phyloP scores from a whole-genome alignment of 2,113 vertebrate species.

The Sturnira hondurensis region DNA sequence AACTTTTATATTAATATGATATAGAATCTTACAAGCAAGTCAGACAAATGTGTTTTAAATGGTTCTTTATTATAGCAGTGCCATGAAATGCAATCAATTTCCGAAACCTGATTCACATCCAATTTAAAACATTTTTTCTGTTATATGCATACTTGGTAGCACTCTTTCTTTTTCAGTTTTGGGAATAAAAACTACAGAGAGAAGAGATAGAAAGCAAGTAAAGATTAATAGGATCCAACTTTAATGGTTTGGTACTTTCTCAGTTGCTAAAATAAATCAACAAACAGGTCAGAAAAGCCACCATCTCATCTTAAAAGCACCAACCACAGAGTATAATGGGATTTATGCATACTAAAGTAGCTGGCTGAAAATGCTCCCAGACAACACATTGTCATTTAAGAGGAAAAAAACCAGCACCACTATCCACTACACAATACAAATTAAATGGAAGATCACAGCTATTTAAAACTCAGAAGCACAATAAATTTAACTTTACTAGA shows the following conservation, averaged over 20 bases:
- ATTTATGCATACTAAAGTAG: constrained; percentile 46
- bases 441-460: constrained; percentile 37
- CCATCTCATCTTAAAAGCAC: constrained; percentile 42
- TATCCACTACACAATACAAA: not conserved
- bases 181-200: constrained; percentile 44
- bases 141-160: not conserved
- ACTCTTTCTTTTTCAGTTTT: not conserved
- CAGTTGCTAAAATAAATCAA: constrained; percentile 59
- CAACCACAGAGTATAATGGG: constrained; percentile 24
- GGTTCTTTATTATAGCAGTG: not conserved
- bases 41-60: constrained; percentile 30
- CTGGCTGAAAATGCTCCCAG: constrained; percentile 33
- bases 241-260: constrained; percentile 34
- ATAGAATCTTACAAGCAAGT: constrained; percentile 14
- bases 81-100: not conserved
- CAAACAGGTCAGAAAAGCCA: constrained; percentile 21
- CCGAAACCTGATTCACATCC: constrained; percentile 1
- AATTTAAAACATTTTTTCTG: not conserved
- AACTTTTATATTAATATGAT: constrained; percentile 41
- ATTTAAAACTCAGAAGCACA: constrained; percentile 51
- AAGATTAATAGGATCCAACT: constrained; percentile 26
- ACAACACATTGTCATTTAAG: constrained; percentile 30
- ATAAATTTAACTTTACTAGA: constrained; percentile 53
- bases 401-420: constrained; percentile 1
- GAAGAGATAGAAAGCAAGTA: not conserved